phyloP scores from a whole-genome alignment of 2,888 invertebrate genomes.

The Platycheirus rosarum region DNA sequence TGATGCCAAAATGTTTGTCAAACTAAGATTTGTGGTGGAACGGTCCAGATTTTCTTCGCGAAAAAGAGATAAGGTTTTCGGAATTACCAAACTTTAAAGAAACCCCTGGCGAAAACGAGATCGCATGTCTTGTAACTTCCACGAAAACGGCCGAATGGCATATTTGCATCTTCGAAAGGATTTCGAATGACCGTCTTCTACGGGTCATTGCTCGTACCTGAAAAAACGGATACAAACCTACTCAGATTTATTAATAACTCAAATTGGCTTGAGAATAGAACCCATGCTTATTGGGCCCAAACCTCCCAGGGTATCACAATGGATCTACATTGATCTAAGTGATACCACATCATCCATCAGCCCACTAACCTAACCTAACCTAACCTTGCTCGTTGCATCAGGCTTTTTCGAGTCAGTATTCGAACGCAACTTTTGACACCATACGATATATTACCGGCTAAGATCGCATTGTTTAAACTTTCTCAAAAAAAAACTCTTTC shows the following conservation, averaged over 20 bases:
- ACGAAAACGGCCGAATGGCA: neutral
- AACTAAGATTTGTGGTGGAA: conserved; percentile 23
- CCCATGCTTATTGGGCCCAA: too few species aligned
- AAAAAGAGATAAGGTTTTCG: neutral
- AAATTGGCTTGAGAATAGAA: too few species aligned
- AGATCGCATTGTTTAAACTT: too few species aligned
- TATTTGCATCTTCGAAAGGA: neutral
- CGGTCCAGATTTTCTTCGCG: conserved; percentile 12
- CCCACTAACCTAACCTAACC: too few species aligned
- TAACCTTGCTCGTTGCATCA: conserved; percentile 21
- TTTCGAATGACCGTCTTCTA: conserved; percentile 18
- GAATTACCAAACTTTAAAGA: neutral
- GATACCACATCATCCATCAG: too few species aligned
- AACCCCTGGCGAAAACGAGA: neutral
- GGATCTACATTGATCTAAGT: too few species aligned
- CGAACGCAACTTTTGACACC: neutral
- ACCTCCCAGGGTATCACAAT: too few species aligned
- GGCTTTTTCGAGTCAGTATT: conserved; percentile 1
- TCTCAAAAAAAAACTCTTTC: too few species aligned
- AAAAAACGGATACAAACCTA: too few species aligned
- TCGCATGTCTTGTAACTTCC: neutral
- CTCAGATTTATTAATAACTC: too few species aligned
- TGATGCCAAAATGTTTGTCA: conserved; percentile 1
- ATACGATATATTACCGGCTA: neutral
- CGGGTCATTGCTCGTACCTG: too few species aligned